Evolutionary conservation across 2,888 invertebrate species (phyloP), one percentile per base, ranked within the genome.

Genomic region (Hydriomena furcata): DNA sequence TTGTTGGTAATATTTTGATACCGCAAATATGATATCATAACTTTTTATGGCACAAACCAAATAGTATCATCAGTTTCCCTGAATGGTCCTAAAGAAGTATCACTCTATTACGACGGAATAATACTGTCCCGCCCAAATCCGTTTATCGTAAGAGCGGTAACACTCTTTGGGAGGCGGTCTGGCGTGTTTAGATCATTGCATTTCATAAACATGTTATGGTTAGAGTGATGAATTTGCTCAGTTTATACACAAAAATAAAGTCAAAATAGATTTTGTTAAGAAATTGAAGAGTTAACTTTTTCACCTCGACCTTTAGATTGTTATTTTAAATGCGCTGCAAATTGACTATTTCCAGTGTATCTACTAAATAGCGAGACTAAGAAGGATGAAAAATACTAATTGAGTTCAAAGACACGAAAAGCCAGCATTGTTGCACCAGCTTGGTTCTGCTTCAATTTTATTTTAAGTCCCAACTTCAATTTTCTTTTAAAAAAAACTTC

Each of bases 21-120:
- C 76, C 73, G 66, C 79, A 79, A 82, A 80, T 76, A 79, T 79
- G 76, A 80, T 73, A 76, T 79, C 78, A 76, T 87, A 84, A 84
- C 84, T 82, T 87, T 88, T 88, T 88, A 87, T 81, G 80, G 73
- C 73, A 69, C 59, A 78, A 82, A 79, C 78, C 82, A 82, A 87
- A 86, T 87, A 82, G 85, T 81, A 73, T 83, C 84, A 79, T 80
- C 79, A 81, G 79, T 81, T 82, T 74, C 71, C 61, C 76, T 76
- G 75, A 79, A 82, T 76, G 78, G 72, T 75, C 81, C 78, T 71
- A 73, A 79, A 77, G 77, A 82, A 82, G 81, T 79, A 79, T 81
- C 82, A 82, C 81, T 81, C 80, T 81, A 82, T 82, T 84, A 82
- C 74, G 65, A 60, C 68, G 73, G 76, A 74, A 81, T 82, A 83